phyloP scores from a whole-genome alignment of 2,888 invertebrate genomes.

The Agonopterix subpropinquella region DNA sequence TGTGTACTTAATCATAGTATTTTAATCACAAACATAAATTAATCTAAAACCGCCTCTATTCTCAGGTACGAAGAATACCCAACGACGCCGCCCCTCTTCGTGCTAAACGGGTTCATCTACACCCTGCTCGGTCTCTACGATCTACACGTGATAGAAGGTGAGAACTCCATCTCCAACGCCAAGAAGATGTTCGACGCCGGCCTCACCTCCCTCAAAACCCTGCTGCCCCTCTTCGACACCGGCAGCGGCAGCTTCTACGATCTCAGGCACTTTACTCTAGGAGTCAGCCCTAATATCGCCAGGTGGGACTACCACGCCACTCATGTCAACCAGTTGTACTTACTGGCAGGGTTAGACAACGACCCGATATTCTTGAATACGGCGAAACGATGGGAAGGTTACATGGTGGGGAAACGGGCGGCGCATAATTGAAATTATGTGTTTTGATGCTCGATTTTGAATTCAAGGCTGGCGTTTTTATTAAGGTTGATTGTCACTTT shows the following conservation, averaged over 20 bases:
- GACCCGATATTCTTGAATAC: constrained; percentile 88
- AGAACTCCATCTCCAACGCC: constrained; percentile 81
- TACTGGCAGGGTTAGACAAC: constrained; percentile 89
- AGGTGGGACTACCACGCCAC: constrained; percentile 99
- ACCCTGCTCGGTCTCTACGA: constrained; percentile 97
- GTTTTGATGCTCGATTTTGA: not conserved
- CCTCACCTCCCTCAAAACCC: constrained; percentile 56
- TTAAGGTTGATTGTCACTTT: not conserved
- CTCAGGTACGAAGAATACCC: constrained; percentile 98
- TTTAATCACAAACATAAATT: no score
- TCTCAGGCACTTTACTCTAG: constrained; percentile 92
- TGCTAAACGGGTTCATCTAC: constrained; percentile 99
- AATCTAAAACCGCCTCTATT: not conserved
- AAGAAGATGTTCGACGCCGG: constrained; percentile 88
- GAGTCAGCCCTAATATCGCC: constrained; percentile 94
- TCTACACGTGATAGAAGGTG: constrained; percentile 86
- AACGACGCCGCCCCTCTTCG: constrained; percentile 94
- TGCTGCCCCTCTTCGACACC: constrained; percentile 1
- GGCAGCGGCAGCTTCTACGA: constrained; percentile 95
- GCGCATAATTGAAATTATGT: constrained; percentile 87
- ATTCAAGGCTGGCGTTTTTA: not conserved
- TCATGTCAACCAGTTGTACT: constrained; percentile 95
- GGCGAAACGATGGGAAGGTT: constrained; percentile 94
- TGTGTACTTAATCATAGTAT: no score
- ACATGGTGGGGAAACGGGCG: constrained; percentile 96